These are phyloP conservation scores for Triplophysa dalaica DNA, from an alignment of 2,113 vertebrate species.

Conservation along the genomic window DNA sequence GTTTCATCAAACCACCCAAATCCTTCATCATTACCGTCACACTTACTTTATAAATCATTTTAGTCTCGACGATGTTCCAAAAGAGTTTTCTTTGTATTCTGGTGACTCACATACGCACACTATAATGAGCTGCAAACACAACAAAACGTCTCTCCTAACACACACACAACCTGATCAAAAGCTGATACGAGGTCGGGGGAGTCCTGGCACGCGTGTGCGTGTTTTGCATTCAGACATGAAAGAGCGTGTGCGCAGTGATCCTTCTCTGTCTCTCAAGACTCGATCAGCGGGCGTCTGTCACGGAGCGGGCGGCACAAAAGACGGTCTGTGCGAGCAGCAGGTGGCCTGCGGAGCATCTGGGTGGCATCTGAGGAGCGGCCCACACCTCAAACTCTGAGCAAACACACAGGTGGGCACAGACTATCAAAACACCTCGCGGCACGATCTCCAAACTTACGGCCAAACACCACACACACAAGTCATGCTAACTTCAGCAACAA, in stretches of 20 bases:
- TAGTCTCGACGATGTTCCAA: no score
- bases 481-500: conserved; percentile 14
- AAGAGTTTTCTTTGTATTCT: neutral
- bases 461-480: conserved; percentile 42
- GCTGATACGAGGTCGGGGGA: conserved; percentile 36
- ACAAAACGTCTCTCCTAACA: neutral
- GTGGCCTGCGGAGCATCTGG: conserved; percentile 35
- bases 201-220: conserved; percentile 31
- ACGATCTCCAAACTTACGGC: conserved; percentile 57
- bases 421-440: conserved; percentile 62
- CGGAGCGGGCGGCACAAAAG: conserved; percentile 1
- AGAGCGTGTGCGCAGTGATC: conserved; percentile 55
- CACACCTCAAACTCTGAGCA: conserved; percentile 44
- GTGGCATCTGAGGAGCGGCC: conserved; percentile 7
- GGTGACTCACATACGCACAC: no score
- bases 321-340: conserved; percentile 46
- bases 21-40: no score
- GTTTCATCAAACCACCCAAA: no score
- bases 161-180: conserved; percentile 48
- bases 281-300: neutral
- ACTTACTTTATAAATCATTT: no score
- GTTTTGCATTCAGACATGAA: conserved; percentile 61
- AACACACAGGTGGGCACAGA: conserved; percentile 66
- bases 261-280: conserved; percentile 30
- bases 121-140: no score